phyloP scores from a whole-genome alignment of 2,888 invertebrate species.

The Eilema griseolum region DNA sequence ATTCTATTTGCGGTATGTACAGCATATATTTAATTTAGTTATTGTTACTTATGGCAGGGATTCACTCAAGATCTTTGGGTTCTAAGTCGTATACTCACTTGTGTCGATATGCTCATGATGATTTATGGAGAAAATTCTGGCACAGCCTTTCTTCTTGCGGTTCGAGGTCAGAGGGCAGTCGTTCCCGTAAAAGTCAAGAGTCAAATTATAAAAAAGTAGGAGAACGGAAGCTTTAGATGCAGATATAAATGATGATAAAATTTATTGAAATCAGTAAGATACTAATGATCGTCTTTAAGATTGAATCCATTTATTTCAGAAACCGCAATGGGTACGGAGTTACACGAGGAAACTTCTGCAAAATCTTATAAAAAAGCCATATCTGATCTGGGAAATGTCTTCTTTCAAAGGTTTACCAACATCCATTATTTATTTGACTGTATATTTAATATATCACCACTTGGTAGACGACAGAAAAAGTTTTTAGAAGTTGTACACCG shows the following conservation, averaged over 20 bases:
- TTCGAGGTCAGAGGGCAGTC: neutral
- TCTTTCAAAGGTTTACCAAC: conserved; percentile 73
- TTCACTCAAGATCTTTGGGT: too few relatives aligned
- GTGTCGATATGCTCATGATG: too few relatives aligned
- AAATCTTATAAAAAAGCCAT: conserved; percentile 87
- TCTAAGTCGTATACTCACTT: too few relatives aligned
- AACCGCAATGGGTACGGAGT: conserved; percentile 90
- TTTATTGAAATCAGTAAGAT: neutral
- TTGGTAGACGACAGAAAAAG: conserved; percentile 79
- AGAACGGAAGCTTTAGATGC: neutral
- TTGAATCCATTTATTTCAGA: conserved; percentile 64
- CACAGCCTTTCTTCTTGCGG: neutral
- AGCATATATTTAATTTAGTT: neutral
- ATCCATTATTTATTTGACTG: conserved; percentile 87
- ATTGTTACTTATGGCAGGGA: neutral
- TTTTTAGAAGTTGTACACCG: conserved; percentile 68
- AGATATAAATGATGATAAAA: neutral
- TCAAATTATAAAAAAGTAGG: neutral
- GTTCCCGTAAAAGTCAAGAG: neutral
- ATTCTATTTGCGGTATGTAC: conserved; percentile 88
- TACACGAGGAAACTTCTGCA: conserved; percentile 74
- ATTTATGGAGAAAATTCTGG: neutral
- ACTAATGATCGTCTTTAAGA: neutral
- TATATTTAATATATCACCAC: conserved; percentile 82
- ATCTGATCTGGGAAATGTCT: conserved; percentile 70